phyloP scores from a whole-genome alignment of 2,113 vertebrate genomes.

The Rostratula benghalensis region DNA sequence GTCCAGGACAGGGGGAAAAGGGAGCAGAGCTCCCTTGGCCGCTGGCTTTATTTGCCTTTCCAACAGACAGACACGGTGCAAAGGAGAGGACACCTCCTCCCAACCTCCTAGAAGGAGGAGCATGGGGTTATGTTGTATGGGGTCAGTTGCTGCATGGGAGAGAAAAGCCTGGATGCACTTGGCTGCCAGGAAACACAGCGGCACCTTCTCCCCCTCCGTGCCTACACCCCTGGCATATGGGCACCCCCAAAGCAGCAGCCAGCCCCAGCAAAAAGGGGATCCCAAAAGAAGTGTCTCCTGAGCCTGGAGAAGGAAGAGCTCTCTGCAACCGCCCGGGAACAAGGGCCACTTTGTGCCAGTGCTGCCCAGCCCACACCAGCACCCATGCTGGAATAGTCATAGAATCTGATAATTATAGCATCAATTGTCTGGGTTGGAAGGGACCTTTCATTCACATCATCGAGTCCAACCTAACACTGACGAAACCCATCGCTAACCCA shows the following conservation, averaged over 20 bases:
- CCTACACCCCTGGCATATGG: accelerated
- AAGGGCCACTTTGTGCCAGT: neutral
- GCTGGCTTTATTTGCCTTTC: neutral
- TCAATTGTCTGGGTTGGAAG: too few relatives aligned
- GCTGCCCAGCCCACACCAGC: accelerated
- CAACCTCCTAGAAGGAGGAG: neutral
- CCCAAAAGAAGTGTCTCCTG: neutral
- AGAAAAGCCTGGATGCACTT: neutral
- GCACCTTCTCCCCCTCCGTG: neutral
- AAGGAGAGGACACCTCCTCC: neutral
- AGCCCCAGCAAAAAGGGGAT: neutral
- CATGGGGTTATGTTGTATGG: too few relatives aligned
- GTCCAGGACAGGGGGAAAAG: neutral
- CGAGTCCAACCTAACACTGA: too few relatives aligned
- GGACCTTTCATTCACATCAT: too few relatives aligned
- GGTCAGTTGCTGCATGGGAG: neutral
- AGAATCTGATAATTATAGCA: too few relatives aligned
- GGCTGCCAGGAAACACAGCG: neutral
- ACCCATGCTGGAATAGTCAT: neutral
- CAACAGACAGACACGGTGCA: neutral
- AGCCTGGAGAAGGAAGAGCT: neutral
- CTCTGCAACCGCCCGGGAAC: neutral
- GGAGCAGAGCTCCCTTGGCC: neutral
- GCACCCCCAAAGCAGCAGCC: neutral
- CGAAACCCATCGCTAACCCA: too few relatives aligned